Base-by-base conservation (phyloP, 2,113 vertebrate species). In the Pristiophorus japonicus region DNA sequence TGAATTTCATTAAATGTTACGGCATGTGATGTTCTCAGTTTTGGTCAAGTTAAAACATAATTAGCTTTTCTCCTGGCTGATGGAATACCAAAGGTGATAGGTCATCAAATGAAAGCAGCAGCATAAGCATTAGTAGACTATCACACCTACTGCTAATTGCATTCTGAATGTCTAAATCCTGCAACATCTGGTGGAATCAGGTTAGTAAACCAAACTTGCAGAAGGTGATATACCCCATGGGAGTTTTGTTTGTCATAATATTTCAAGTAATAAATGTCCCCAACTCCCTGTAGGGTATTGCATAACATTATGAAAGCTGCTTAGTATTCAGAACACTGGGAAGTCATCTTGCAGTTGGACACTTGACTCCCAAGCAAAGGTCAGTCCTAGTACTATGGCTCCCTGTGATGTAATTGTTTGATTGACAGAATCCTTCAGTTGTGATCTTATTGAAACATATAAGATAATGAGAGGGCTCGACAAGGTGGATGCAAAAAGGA, bases 161-260 rank as follows among this genome's bases (percentile, higher is more conserved):
- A 38, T 92, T 92, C 34, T 18, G n/a, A 92, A 92, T 88, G 27
- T 59, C 85, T 59, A 55, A 88, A 88, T 38, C 38, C 34, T 65
- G 59, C 55, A 92, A 92, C 88, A 92, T 92, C 88, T 63, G 88
- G 34, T 92, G 59, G 88, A 63, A 92, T 38, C 34, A 20, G 88
- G 88, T 92, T 63, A 63, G 88, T 38, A 42, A 63, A 92, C 34
- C 59, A 92, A 92, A 62, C 59, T n/a, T 92, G 88, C 88, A 92
- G 34, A 63, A 65, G 88, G 59, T 63, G n/a, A 91, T 92, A n/a
- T 42, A 92, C 7, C 88, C 59, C 88, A 63, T 38, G 62, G 59
- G 88, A 92, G 7, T 92, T 42, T 92, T 63, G 34, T 34, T 92
- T 92, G 88, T 92, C 88, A 92, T 92, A 92, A 92, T 63, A 63